Percentiles rank a stretch among this genome's conserved stretches.
Evolutionary conservation across 2,113 vertebrate genomes (phyloP).

Genomic region (Ceyx margarethae): DNA sequence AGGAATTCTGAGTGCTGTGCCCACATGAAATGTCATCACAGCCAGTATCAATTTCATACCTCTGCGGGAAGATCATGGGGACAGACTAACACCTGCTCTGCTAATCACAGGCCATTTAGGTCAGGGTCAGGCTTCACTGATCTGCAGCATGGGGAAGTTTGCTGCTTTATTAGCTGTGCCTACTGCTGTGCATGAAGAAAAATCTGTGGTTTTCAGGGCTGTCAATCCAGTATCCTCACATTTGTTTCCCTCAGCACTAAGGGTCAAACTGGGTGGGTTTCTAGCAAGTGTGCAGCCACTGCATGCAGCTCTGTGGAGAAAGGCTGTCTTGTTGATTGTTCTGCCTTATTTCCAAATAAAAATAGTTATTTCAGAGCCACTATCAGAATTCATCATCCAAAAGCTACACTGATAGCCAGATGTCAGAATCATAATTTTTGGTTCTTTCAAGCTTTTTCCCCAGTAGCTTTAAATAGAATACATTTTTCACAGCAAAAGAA

Average conservation of each 20-base stretch:
- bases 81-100: not conserved
- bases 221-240: fast-evolving
- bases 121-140: not conserved
- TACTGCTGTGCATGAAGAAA: not conserved
- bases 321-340: not conserved
- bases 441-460: constrained; percentile 16
- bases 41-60: not conserved
- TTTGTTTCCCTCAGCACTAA: not conserved
- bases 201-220: not conserved
- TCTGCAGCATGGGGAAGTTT: not conserved
- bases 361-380: constrained; percentile 2
- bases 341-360: constrained; percentile 22
- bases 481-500: constrained; percentile 28
- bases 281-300: not conserved
- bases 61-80: not conserved
- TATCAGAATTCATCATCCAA: constrained; percentile 4
- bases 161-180: not conserved
- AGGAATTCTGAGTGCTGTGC: not conserved
- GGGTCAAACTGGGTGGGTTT: not conserved
- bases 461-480: constrained; percentile 49
- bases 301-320: not conserved
- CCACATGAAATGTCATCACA: not conserved
- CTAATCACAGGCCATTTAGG: not conserved
- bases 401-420: constrained; percentile 19
- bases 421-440: constrained; percentile 24